A percentile compares a stretch with the other conserved stretches of the same genome.
Conservation (phyloP, 2,888 invertebrate species). For the Theretra japonica region DNA sequence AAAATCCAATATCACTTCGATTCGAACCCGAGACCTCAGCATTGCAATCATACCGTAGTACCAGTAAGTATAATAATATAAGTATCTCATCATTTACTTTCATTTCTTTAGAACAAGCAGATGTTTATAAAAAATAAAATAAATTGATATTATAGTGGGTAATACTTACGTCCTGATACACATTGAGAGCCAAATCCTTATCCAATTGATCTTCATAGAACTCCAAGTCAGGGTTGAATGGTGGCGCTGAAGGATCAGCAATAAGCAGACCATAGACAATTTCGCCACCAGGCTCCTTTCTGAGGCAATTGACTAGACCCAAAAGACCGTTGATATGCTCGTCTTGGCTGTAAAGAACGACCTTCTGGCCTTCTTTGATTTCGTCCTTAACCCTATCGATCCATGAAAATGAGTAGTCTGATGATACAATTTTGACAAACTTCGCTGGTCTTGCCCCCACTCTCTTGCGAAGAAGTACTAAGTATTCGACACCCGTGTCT, state of each 20-base stretch:
- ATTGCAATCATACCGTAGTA: too few species aligned
- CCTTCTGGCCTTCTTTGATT: constrained; percentile 72
- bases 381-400: constrained; percentile 78
- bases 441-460: constrained; percentile 74
- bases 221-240: constrained; percentile 86
- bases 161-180: constrained; percentile 85
- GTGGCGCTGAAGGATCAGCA: constrained; percentile 86
- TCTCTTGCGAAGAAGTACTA: constrained; percentile 82
- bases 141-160: background rate
- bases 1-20: too few species aligned
- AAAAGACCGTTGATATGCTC: constrained; percentile 91
- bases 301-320: constrained; percentile 95
- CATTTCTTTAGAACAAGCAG: too few species aligned
- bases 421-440: constrained; percentile 72
- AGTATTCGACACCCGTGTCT: constrained; percentile 77
- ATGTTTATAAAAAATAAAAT: too few species aligned
- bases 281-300: constrained; percentile 91
- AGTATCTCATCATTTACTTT: too few species aligned
- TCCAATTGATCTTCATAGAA: constrained; percentile 87
- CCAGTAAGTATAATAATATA: too few species aligned
- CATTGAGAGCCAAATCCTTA: constrained; percentile 92
- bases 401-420: constrained; percentile 79
- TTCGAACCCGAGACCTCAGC: too few species aligned
- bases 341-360: constrained; percentile 88
- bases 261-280: constrained; percentile 86